Conservation (phyloP, 2,797 vertebrate species). For the Oreortyx pictus region DNA sequence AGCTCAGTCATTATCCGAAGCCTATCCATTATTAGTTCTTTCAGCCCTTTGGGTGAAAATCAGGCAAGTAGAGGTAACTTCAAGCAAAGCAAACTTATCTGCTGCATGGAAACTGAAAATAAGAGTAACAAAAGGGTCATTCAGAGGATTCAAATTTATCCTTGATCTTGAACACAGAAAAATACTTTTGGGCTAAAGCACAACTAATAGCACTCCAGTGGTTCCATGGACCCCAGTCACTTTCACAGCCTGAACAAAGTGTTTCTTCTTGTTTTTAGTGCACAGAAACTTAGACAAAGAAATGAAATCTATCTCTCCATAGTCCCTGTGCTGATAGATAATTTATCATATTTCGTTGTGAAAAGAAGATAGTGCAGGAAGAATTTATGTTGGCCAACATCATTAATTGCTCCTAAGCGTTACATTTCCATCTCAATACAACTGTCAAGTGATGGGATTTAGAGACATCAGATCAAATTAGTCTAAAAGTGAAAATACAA, state of each 20-base stretch:
- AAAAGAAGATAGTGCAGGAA: not conserved
- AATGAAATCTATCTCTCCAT: not conserved
- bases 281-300: not conserved
- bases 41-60: not conserved
- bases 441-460: not conserved
- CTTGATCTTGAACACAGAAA: not conserved
- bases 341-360: not conserved
- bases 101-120: not conserved
- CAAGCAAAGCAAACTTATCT: not conserved
- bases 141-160: not conserved
- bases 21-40: not conserved
- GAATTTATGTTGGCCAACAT: not conserved
- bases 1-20: not conserved
- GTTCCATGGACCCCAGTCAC: not conserved
- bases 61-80: not conserved
- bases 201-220: rapidly evolving
- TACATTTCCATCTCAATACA: not conserved
- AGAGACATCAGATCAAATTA: not conserved
- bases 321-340: not conserved
- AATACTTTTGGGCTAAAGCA: not conserved
- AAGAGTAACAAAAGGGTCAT: not conserved
- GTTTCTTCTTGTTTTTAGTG: not conserved
- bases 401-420: not conserved
- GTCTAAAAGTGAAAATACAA: not conserved
- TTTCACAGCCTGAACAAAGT: not conserved